A percentile compares a stretch with the other conserved stretches of the same genome.
Evolutionary conservation across 2,888 invertebrate species (phyloP).

Genomic region (Nomada ferruginata): DNA sequence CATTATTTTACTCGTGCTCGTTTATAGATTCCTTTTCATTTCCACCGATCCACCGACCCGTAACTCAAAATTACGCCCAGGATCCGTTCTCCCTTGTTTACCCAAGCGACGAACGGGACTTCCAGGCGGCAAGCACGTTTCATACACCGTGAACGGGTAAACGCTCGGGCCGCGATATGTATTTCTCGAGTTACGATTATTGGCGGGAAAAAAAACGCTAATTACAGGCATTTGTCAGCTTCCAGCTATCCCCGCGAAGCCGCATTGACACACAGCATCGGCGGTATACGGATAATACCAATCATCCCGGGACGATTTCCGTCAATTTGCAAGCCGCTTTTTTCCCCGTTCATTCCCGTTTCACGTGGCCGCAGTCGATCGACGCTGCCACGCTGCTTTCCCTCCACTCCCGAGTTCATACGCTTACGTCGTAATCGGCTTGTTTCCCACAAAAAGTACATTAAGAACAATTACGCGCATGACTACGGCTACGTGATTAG

Average conservation of each 20-base stretch:
- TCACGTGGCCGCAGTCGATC: conserved; percentile 39
- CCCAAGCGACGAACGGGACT: conserved; percentile 14
- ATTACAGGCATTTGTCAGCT: conserved; percentile 42
- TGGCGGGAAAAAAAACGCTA: conserved; percentile 16
- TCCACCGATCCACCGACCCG: conserved; percentile 6
- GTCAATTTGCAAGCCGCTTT: conserved; percentile 55
- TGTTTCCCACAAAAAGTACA: conserved; percentile 66
- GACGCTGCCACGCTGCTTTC: conserved; percentile 40
- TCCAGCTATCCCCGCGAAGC: conserved; percentile 11
- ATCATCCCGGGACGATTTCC: conserved; percentile 62
- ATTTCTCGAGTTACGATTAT: conserved; percentile 37
- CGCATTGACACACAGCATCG: conserved; percentile 32
- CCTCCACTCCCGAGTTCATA: conserved; percentile 53
- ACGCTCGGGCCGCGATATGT: conserved; percentile 1
- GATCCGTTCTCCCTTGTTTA: conserved; percentile 7
- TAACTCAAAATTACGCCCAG: conserved; percentile 5
- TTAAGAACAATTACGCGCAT: conserved; percentile 68
- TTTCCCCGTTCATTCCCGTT: conserved; percentile 36
- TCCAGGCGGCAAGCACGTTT: not conserved
- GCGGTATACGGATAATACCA: conserved; percentile 41
- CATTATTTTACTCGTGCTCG: conserved; percentile 37
- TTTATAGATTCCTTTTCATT: conserved; percentile 16
- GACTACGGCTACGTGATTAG: conserved; percentile 70
- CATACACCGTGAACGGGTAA: conserved; percentile 1
- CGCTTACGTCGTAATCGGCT: conserved; percentile 66